Base-by-base conservation (phyloP, 2,888 invertebrate genomes). In the Dorcus parallelipipedus region DNA sequence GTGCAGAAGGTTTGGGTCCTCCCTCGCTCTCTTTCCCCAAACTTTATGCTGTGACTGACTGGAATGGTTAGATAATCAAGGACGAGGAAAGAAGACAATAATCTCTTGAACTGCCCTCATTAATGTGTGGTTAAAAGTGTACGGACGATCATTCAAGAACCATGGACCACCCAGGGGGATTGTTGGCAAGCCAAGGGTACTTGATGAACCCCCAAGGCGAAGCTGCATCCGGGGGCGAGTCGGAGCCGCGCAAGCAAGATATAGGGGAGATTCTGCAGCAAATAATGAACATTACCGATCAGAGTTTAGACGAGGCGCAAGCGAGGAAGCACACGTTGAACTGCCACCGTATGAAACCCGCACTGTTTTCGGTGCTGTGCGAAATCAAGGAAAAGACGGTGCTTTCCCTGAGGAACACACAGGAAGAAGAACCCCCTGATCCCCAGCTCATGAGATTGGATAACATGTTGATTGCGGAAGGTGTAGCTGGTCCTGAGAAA, bases 301-400 rank as follows among this genome's bases (percentile, higher is more conserved):
- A 98, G 82, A 95, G 95, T 68, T 84, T 98, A 74, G 97, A 97
- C 78, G 97, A 98, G 82, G 97, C 97, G 49, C 97, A 98, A 82
- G 97, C 97, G 57, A 91, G 98, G 78, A 99, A 99, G 84, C 97
- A 98, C 81, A 96, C 97, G 58, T 83, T 99, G 67, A 96, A 97
- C 80, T 96, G 96, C 79, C 98, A 99, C 80, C 89, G 97, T 78
- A 97, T 99, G 96, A 97, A 97, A 82, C 96, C 96, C 73, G 97
- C 98, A 54, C 83, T 99, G 71, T 99, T 97, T 84, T 95, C 95
- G 69, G 98, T 99, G 64, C 84, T 99, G 62, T 97, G 97, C 81
- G 98, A 99, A 86, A 97, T 99, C 76, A 99, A 99, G 84, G 98
- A 99, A 81, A 99, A 99, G 85, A 98, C 97, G 89, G 97, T 96